Conservation (phyloP, 2,888 invertebrate genomes). For the Notodonta dromedarius region DNA sequence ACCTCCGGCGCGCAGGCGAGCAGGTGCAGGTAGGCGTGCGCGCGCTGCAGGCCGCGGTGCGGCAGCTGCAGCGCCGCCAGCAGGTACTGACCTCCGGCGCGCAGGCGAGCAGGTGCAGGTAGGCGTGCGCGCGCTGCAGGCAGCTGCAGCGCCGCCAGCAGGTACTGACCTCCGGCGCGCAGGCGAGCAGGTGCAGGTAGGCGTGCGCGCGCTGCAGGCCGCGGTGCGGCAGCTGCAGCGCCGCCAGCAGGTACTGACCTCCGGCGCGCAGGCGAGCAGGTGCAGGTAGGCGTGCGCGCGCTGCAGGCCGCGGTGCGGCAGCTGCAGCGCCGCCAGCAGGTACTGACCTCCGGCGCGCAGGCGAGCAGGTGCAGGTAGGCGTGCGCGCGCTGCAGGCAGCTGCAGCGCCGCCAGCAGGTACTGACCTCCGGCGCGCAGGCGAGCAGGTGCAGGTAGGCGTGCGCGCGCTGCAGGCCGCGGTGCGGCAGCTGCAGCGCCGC, state of each 20-base stretch:
- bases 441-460: conserved; percentile 94
- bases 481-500: conserved; percentile 70
- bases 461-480: conserved; percentile 90
- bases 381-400: conserved; percentile 92
- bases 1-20: conserved; percentile 93
- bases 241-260: too few relatives aligned
- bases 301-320: conserved; percentile 86
- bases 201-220: conserved; percentile 93
- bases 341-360: conserved; percentile 92
- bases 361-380: conserved; percentile 95
- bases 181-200: conserved; percentile 94
- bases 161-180: conserved; percentile 93
- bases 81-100: conserved; percentile 94
- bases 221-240: conserved; percentile 67
- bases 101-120: conserved; percentile 93
- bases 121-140: conserved; percentile 94
- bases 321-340: too few relatives aligned
- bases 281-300: conserved; percentile 95
- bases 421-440: conserved; percentile 93
- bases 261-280: conserved; percentile 91
- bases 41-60: conserved; percentile 89
- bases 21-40: conserved; percentile 94
- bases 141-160: too few relatives aligned
- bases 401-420: too few relatives aligned
- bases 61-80: conserved; percentile 70